Evolutionary conservation across 1,140 invertebrate species (phyloP), one percentile per base, ranked within the genome.

Genomic region (Drosophila aff.): DNA sequence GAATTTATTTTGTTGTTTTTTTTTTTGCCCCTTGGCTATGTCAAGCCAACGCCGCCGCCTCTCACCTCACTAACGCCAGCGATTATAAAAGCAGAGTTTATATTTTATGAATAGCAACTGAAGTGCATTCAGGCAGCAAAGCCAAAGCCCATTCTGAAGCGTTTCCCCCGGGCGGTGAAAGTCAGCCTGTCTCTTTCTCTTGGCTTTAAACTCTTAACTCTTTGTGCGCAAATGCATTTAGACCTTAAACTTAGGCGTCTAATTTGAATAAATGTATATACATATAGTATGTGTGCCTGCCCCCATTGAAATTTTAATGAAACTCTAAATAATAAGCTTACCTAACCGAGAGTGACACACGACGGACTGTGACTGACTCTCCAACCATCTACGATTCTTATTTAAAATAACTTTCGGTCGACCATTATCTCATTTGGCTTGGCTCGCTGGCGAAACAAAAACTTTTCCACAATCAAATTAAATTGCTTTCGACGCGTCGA

Each of bases 381-480:
- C 40, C 38, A 8, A 33, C 40, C 21, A 26, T 41, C 52, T 50
- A 16, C 31, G 49, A 71, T 73, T 74, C 38, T 49, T 28, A 73
- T 73, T 73, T 41, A 73, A 73, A 74, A 74, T 74, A 52, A 38
- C 36, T 50, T 50, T 38, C 21, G 53, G 53, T 40, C 21, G 36
- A 72, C 18, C 53, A 73, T 52, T 50, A 73, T 72, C 67, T 31
- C 53, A 61, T 73, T 73, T 40, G 64, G 63, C 23, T 23, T 9
- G 26, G 2, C 28, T 28, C 28, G 15, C 21, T 69, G 65, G 13
- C 38, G 36, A 73, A 59, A 73, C 67, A 28, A 73, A 73, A 74
- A 73, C 46, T 73, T 74, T 74, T 23, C 55, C 71, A 60, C 69
- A 74, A 74, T 74, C 38, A 74, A 47, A 74, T 74, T 61, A 72